Evolutionary conservation across 2,113 vertebrate genomes (phyloP).

Genomic region (Ramphastos sulfuratus): DNA sequence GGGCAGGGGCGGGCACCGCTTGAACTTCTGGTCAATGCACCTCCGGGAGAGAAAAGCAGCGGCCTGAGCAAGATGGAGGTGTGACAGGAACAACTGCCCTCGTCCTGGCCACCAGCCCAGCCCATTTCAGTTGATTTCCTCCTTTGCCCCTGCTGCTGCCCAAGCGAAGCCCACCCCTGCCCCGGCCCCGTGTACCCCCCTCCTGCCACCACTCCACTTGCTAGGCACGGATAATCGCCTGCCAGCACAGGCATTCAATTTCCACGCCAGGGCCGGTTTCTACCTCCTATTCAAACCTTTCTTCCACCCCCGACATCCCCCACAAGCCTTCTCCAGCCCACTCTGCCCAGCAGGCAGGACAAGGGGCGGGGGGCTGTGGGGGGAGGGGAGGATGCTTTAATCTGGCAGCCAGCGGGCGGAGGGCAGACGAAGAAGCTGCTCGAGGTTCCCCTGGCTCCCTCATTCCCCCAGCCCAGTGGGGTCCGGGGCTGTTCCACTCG

Average conservation of each 20-base stretch:
- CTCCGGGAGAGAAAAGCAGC: slow-evolving; percentile 10
- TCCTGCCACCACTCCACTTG: slow-evolving; percentile 66
- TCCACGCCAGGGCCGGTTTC: background rate
- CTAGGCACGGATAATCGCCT: slow-evolving; percentile 64
- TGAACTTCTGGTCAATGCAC: slow-evolving; percentile 90
- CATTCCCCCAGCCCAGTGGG: background rate
- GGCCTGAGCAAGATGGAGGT: background rate
- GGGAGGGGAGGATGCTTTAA: background rate
- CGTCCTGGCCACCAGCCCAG: too few species aligned
- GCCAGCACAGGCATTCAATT: background rate
- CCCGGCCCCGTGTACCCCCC: background rate
- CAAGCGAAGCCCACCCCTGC: slow-evolving; percentile 37
- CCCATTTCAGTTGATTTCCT: slow-evolving; percentile 34
- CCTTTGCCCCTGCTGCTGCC: background rate
- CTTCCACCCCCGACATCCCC: background rate
- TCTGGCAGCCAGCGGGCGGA: background rate
- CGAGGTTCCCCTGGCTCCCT: background rate
- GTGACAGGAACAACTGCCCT: background rate
- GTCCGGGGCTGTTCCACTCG: slow-evolving; percentile 54
- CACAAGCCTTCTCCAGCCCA: background rate
- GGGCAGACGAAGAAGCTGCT: background rate
- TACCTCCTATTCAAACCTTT: slow-evolving; percentile 1
- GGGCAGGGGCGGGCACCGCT: slow-evolving; percentile 87
- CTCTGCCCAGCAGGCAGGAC: background rate
- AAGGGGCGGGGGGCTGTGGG: background rate